phyloP scores from a whole-genome alignment of 37 sponge, comb jelly and placozoan genomes.

The Hexactinellida sp. region DNA sequence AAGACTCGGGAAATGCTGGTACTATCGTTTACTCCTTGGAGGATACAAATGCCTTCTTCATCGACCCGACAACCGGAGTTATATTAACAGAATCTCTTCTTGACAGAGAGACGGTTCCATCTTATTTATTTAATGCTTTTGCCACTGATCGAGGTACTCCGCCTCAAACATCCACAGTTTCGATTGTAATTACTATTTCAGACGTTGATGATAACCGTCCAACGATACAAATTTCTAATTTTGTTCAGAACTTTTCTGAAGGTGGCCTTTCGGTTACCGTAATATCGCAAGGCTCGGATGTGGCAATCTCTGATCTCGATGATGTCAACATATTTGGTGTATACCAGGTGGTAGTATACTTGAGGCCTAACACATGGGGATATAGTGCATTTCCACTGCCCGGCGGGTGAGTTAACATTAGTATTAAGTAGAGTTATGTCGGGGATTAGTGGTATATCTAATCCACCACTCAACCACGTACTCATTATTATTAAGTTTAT shows the following conservation, averaged over 20 bases:
- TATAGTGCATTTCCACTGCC: background rate
- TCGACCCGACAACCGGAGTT: background rate
- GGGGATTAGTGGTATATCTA: no score
- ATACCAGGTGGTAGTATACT: background rate
- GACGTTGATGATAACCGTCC: conserved; percentile 26
- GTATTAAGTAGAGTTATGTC: no score
- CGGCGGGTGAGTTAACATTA: conserved; percentile 3
- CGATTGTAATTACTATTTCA: background rate
- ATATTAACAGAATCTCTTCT: background rate
- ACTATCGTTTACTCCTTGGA: background rate
- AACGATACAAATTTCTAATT: background rate
- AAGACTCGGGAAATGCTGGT: conserved; percentile 7
- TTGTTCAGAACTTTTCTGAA: background rate
- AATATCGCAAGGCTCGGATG: background rate
- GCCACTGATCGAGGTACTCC: conserved; percentile 20
- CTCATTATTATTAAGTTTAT: no score
- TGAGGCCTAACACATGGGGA: background rate
- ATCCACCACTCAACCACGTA: no score
- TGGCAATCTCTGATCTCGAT: background rate
- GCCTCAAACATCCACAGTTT: background rate
- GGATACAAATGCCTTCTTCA: conserved; percentile 13
- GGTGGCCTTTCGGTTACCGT: background rate
- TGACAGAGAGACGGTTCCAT: conserved; percentile 15
- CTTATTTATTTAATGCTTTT: background rate
- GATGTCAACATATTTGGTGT: background rate